Evolutionary conservation across 2,797 vertebrate genomes (phyloP).

Genomic region (Notoglanidium macrostoma): DNA sequence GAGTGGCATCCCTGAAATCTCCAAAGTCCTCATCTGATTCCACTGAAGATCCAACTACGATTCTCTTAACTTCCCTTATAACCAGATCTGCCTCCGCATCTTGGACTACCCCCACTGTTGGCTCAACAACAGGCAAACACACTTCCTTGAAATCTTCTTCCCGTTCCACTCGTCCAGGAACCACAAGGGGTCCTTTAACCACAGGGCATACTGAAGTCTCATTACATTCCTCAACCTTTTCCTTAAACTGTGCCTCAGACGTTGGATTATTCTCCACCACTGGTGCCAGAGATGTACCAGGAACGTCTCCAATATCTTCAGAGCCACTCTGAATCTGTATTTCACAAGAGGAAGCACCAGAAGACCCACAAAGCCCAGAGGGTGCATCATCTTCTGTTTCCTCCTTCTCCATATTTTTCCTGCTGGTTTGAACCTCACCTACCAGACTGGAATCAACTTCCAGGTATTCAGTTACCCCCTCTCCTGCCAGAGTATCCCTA

Average conservation of each 20-base stretch:
- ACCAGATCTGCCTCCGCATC: not conserved
- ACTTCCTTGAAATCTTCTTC: conserved; percentile 62
- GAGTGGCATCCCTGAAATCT: conserved; percentile 44
- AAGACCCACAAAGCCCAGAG: not conserved
- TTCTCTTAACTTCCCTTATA: conserved; percentile 54
- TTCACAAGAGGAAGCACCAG: conserved; percentile 65
- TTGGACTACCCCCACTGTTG: conserved; percentile 58
- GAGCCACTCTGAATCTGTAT: conserved; percentile 62
- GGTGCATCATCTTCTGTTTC: conserved; percentile 57
- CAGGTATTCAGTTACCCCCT: not conserved
- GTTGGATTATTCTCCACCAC: not conserved
- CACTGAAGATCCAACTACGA: conserved; percentile 63
- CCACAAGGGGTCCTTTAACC: not conserved
- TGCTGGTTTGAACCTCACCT: conserved; percentile 56
- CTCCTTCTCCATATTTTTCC: conserved; percentile 40
- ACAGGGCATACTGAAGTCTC: not conserved
- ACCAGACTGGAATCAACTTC: conserved; percentile 5
- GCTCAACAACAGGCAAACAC: conserved; percentile 59
- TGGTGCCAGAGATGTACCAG: not conserved
- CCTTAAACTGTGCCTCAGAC: conserved; percentile 42
- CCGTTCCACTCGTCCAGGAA: conserved; percentile 22
- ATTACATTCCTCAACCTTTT: conserved; percentile 42
- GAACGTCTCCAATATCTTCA: conserved; percentile 71
- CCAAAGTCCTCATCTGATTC: conserved; percentile 52
- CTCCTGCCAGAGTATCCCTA: not conserved